Conservation (phyloP, 2,797 vertebrate species). For the Enteromius radiatus region DNA sequence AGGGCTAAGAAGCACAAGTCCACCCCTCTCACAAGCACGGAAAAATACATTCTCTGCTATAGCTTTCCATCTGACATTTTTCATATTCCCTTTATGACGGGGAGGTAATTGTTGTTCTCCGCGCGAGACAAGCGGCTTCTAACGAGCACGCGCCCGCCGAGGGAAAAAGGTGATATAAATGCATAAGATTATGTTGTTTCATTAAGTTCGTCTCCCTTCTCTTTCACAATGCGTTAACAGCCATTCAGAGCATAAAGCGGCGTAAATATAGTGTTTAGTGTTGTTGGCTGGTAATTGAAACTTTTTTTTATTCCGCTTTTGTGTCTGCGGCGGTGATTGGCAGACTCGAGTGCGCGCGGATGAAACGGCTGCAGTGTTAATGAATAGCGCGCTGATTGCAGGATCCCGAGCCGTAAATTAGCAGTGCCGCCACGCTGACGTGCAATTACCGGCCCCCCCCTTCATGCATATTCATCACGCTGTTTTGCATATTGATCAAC, state of each 20-base stretch:
- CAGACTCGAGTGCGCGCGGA: conserved; percentile 96
- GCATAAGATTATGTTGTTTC: conserved; percentile 78
- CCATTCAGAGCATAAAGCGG: conserved; percentile 78
- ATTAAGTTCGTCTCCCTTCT: conserved; percentile 72
- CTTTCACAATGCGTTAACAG: conserved; percentile 76
- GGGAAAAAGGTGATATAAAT: conserved; percentile 75
- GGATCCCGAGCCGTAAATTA: conserved; percentile 99
- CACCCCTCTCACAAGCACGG: conserved; percentile 16
- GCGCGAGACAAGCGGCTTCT: conserved; percentile 59
- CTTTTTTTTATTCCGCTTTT: conserved; percentile 79
- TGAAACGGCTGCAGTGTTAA: conserved; percentile 98
- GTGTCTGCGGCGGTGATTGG: conserved; percentile 93
- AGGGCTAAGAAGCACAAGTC: conserved; percentile 20
- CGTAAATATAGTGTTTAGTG: conserved; percentile 83
- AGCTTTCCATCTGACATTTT: conserved; percentile 54
- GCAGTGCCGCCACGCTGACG: conserved; percentile 93
- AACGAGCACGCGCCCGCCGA: conserved; percentile 58
- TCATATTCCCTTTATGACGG: conserved; percentile 62
- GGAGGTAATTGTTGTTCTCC: conserved; percentile 65
- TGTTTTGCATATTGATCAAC: conserved; percentile 97
- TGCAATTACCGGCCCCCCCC: conserved; percentile 97
- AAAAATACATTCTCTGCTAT: conserved; percentile 36
- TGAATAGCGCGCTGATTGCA: conserved; percentile 99
- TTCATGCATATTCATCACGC: conserved; percentile 98
- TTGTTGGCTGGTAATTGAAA: conserved; percentile 86